Conservation (phyloP, 1,140 invertebrate genomes). For the Drosophila tani region DNA sequence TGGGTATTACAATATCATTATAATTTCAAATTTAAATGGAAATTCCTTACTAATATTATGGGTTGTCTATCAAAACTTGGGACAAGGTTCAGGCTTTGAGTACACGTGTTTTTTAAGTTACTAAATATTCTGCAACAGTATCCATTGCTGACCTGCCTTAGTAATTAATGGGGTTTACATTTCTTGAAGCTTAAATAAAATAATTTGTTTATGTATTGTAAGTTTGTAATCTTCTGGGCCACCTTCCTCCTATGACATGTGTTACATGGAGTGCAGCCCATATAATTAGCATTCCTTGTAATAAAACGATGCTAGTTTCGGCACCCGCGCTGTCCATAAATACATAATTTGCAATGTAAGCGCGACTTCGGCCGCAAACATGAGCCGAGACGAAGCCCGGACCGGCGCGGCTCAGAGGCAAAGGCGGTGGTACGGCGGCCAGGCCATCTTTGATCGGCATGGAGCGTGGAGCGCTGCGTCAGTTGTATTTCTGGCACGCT, state of each 20-base stretch:
- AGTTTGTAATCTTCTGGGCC: background rate
- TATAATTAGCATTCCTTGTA: background rate
- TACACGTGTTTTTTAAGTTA: no score
- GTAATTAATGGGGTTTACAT: no score
- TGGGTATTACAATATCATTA: no score
- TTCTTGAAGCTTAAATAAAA: no score
- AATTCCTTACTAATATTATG: no score
- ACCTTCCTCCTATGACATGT: background rate
- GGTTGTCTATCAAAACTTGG: no score
- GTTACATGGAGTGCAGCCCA: background rate
- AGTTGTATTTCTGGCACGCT: constrained; percentile 78
- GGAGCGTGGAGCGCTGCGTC: constrained; percentile 34
- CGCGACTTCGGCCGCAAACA: constrained; percentile 30
- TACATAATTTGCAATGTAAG: constrained; percentile 54
- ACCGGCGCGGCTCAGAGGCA: background rate
- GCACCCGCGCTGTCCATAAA: constrained; percentile 26
- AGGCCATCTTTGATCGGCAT: constrained; percentile 48
- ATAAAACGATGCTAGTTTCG: constrained; percentile 2
- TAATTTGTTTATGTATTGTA: no score
- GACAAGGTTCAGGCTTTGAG: no score
- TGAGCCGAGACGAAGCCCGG: constrained; percentile 27
- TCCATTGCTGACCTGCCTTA: no score
- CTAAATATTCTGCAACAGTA: no score
- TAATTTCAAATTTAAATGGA: no score
- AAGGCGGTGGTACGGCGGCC: constrained; percentile 9